Percentiles rank a stretch among this genome's conserved stretches.
These are phyloP conservation scores for Microctenopoma steveboyesi DNA, from an alignment of 2,797 vertebrate species.

Conservation along the genomic window DNA sequence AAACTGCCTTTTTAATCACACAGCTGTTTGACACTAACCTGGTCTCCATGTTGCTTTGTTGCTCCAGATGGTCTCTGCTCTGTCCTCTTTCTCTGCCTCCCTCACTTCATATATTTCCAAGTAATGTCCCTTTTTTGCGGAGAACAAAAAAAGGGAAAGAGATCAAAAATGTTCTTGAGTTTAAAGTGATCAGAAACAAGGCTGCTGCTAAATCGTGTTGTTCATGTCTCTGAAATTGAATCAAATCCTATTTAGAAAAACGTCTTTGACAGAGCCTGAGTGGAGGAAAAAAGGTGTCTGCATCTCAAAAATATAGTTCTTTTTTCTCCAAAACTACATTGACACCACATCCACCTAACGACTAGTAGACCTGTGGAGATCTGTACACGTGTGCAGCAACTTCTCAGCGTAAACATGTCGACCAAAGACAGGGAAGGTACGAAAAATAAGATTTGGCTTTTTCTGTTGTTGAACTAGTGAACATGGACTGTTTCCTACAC, in stretches of 20 bases:
- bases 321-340: conserved; percentile 29
- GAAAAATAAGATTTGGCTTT: conserved; percentile 52
- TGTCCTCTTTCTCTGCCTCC: conserved; percentile 45
- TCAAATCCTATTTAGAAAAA: conserved; percentile 20
- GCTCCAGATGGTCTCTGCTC: conserved; percentile 53
- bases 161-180: conserved; percentile 9
- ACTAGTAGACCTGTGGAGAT: conserved; percentile 35
- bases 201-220: conserved; percentile 35
- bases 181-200: conserved; percentile 47
- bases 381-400: conserved; percentile 59
- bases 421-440: conserved; percentile 39
- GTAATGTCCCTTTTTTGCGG: too few species aligned
- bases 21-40: conserved; percentile 65
- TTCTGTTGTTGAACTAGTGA: conserved; percentile 18
- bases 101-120: conserved; percentile 14
- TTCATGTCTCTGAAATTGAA: conserved; percentile 26
- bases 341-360: conserved; percentile 22
- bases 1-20: too few species aligned
- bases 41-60: conserved; percentile 21
- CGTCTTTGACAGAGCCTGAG: conserved; percentile 58
- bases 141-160: too few species aligned
- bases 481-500: conserved; percentile 18
- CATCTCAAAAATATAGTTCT: conserved; percentile 59
- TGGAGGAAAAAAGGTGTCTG: conserved; percentile 46
- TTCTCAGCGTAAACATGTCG: conserved; percentile 63